Percentiles rank a stretch among this genome's conserved stretches.
These are phyloP conservation scores for Drosophila buzzatii DNA, from an alignment of 2,888 invertebrate species.

Conservation along the genomic window DNA sequence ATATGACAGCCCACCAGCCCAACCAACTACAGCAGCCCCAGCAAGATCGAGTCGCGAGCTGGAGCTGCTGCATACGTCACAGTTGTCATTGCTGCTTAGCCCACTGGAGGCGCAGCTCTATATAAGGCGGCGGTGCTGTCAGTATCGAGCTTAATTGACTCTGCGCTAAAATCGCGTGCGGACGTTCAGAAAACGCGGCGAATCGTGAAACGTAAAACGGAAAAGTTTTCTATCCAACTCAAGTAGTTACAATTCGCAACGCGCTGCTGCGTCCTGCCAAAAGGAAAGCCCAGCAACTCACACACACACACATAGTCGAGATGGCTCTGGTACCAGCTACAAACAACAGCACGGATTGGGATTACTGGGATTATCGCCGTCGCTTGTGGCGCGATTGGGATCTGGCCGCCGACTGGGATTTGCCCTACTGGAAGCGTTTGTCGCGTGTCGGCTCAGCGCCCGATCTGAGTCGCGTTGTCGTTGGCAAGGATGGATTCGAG, in stretches of 20 bases:
- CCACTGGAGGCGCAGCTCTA: constrained; percentile 63
- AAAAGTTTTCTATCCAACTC: constrained; percentile 34
- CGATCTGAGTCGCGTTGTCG: constrained; percentile 83
- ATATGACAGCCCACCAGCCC: constrained; percentile 35
- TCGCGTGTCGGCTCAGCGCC: constrained; percentile 84
- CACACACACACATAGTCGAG: constrained; percentile 28
- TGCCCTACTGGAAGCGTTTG: constrained; percentile 84
- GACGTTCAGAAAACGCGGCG: constrained; percentile 69
- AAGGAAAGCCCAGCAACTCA: constrained; percentile 4
- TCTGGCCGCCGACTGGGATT: constrained; percentile 82
- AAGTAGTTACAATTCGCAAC: constrained; percentile 46
- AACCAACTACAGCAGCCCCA: constrained; percentile 19
- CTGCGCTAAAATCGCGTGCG: constrained; percentile 81
- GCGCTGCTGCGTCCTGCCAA: constrained; percentile 71
- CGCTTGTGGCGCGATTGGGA: constrained; percentile 84
- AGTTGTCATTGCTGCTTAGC: constrained; percentile 62
- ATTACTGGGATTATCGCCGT: constrained; percentile 84
- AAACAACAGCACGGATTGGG: constrained; percentile 78
- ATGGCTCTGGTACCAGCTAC: constrained; percentile 83
- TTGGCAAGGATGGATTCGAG: constrained; percentile 89
- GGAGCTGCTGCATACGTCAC: constrained; percentile 56
- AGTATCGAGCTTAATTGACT: constrained; percentile 83
- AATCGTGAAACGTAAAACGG: constrained; percentile 48
- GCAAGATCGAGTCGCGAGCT: constrained; percentile 32
- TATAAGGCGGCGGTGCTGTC: constrained; percentile 78